phyloP scores from a whole-genome alignment of 2,888 invertebrate species.

The Liposcelis brunnea region DNA sequence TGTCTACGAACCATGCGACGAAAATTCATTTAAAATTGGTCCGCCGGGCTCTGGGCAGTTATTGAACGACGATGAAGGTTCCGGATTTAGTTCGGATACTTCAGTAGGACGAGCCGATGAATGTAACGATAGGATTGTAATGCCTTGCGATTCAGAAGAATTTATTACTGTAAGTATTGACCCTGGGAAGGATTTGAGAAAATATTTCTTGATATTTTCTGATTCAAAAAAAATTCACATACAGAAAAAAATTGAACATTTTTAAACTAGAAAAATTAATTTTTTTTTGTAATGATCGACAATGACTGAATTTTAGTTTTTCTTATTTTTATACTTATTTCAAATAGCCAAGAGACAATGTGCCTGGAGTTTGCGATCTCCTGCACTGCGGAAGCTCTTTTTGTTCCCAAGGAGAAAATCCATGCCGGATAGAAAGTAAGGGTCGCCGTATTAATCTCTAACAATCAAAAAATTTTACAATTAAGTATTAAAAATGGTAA shows the following conservation, averaged over 20 bases:
- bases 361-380: slow-evolving; percentile 52
- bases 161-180: slow-evolving; percentile 41
- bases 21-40: slow-evolving; percentile 59
- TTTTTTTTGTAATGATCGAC: too few species aligned
- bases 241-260: too few species aligned
- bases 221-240: too few species aligned
- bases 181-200: background rate
- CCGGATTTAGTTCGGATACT: slow-evolving; percentile 25
- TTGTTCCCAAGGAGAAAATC: slow-evolving; percentile 33
- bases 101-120: slow-evolving; percentile 28
- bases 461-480: slow-evolving; percentile 1
- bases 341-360: slow-evolving; percentile 35
- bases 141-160: slow-evolving; percentile 72
- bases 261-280: too few species aligned
- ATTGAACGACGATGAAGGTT: slow-evolving; percentile 21
- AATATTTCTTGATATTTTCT: too few species aligned
- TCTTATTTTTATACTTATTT: too few species aligned
- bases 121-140: slow-evolving; percentile 55
- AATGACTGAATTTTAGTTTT: too few species aligned
- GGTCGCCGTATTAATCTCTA: slow-evolving; percentile 3
- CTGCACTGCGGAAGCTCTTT: slow-evolving; percentile 61
- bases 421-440: slow-evolving; percentile 48
- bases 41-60: slow-evolving; percentile 21
- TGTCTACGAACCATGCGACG: slow-evolving; percentile 56
- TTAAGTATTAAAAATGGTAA: background rate